Percentiles rank a stretch among this genome's conserved stretches.
phyloP scores from a whole-genome alignment of 2,888 invertebrate species.

The Arge pagana region DNA sequence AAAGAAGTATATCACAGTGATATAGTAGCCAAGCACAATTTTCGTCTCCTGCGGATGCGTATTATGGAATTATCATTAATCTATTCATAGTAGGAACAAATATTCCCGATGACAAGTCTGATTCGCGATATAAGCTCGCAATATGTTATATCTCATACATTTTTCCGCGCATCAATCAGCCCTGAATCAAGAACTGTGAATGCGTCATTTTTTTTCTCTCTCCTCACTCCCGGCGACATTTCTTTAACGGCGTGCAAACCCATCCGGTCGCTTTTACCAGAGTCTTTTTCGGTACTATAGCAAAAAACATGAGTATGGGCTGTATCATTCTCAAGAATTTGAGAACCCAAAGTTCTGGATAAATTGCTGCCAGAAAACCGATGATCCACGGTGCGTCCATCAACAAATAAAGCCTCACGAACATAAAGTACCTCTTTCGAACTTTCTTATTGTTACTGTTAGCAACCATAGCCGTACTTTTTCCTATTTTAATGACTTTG shows the following conservation, averaged over 20 bases:
- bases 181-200: too few relatives aligned
- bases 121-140: too few relatives aligned
- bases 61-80: too few relatives aligned
- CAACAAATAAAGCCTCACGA: slow-evolving; percentile 40
- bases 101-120: too few relatives aligned
- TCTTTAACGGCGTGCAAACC: background rate
- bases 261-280: slow-evolving; percentile 23
- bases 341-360: slow-evolving; percentile 43
- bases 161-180: too few relatives aligned
- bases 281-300: slow-evolving; percentile 40
- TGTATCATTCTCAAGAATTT: slow-evolving; percentile 46
- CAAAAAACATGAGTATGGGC: slow-evolving; percentile 42
- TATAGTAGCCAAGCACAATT: too few relatives aligned
- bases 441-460: slow-evolving; percentile 34
- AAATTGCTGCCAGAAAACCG: slow-evolving; percentile 42
- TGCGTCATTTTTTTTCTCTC: background rate
- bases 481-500: slow-evolving; percentile 38
- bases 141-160: too few relatives aligned
- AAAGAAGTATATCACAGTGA: too few relatives aligned
- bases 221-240: background rate
- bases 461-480: slow-evolving; percentile 30
- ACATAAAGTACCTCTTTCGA: slow-evolving; percentile 40
- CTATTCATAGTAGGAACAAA: too few relatives aligned
- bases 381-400: slow-evolving; percentile 47
- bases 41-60: too few relatives aligned